phyloP scores from a whole-genome alignment of 2,888 invertebrate genomes.

The Hemaris fuciformis region DNA sequence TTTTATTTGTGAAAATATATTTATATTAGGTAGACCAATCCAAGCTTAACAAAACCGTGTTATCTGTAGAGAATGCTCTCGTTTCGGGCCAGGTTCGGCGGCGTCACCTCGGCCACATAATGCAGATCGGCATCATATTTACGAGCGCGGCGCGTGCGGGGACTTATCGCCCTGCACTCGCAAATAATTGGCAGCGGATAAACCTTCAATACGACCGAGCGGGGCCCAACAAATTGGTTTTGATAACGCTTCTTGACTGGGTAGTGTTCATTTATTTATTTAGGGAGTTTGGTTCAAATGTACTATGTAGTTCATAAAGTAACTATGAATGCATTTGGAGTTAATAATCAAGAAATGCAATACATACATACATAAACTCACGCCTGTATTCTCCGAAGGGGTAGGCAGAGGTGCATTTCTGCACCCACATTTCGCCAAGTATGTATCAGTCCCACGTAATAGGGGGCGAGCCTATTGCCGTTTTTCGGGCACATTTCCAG shows the following conservation, averaged over 20 bases:
- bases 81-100: background rate
- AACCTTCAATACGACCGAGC: background rate
- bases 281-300: too few species aligned
- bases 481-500: too few species aligned
- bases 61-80: background rate
- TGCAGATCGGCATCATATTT: conserved; percentile 68
- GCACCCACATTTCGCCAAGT: too few species aligned
- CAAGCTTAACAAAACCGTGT: background rate
- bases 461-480: too few species aligned
- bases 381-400: too few species aligned
- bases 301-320: too few species aligned
- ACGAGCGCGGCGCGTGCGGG: conserved; percentile 43
- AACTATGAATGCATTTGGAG: too few species aligned
- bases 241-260: background rate
- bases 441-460: too few species aligned
- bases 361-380: too few species aligned
- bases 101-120: conserved; percentile 52
- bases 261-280: too few species aligned
- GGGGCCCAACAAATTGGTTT: conserved; percentile 1
- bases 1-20: background rate
- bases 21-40: background rate
- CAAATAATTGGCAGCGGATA: conserved; percentile 6
- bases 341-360: too few species aligned
- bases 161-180: conserved; percentile 24
- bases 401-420: too few species aligned